phyloP scores from a whole-genome alignment of 2,797 vertebrate genomes.

The Lycodopsis pacificus region DNA sequence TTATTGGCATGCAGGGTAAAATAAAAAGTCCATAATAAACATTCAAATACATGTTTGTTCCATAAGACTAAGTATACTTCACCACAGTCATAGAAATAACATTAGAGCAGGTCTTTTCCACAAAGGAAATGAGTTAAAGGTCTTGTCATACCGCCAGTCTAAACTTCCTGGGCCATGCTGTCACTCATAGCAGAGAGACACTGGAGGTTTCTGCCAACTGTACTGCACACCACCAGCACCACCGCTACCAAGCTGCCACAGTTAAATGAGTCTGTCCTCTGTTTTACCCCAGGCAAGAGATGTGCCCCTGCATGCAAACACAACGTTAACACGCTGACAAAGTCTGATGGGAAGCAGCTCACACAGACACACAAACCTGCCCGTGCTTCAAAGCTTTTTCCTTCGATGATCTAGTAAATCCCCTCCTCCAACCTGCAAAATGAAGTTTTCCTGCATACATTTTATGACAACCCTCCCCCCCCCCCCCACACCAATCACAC shows the following conservation, averaged over 20 bases:
- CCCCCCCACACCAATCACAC: neutral
- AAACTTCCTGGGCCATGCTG: constrained; percentile 38
- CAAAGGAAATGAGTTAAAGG: constrained; percentile 58
- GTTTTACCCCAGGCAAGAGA: constrained; percentile 47
- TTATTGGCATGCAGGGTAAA: neutral
- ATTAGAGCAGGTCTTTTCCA: constrained; percentile 17
- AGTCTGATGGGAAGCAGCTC: constrained; percentile 16
- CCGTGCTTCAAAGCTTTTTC: constrained; percentile 23
- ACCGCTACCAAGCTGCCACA: constrained; percentile 48
- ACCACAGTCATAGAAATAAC: constrained; percentile 29
- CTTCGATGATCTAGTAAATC: constrained; percentile 18
- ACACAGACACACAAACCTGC: constrained; percentile 7
- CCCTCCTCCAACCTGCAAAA: constrained; percentile 4
- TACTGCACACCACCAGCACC: constrained; percentile 18
- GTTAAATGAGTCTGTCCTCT: constrained; percentile 43
- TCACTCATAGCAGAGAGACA: constrained; percentile 43
- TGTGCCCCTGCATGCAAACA: constrained; percentile 49
- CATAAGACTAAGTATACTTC: neutral
- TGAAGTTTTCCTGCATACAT: constrained; percentile 44
- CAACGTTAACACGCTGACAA: constrained; percentile 11
- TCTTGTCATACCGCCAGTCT: constrained; percentile 40
- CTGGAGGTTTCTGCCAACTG: constrained; percentile 35
- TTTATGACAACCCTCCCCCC: neutral
- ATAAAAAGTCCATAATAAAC: neutral
- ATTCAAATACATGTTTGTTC: neutral